A percentile compares a stretch with the other conserved stretches of the same genome.
These are phyloP conservation scores for Mongoloraphidia duomilia DNA, from an alignment of 2,888 invertebrate genomes.

Conservation along the genomic window DNA sequence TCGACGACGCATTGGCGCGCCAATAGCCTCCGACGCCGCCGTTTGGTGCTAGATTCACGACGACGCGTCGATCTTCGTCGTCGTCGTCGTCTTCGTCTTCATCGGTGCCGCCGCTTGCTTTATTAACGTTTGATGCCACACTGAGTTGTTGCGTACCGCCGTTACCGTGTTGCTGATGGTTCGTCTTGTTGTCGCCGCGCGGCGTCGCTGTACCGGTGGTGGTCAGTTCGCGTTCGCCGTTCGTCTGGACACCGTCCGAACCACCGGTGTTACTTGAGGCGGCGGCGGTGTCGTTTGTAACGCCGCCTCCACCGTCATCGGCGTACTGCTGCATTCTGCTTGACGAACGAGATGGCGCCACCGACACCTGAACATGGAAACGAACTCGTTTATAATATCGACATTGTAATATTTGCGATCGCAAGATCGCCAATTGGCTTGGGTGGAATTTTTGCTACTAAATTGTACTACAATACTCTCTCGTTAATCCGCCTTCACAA, in stretches of 20 bases:
- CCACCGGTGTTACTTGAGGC: constrained; percentile 7
- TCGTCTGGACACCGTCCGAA: constrained; percentile 17
- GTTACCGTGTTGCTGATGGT: not conserved
- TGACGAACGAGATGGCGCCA: constrained; percentile 27
- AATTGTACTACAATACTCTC: no score
- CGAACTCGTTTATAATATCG: no score
- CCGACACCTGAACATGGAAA: constrained; percentile 20
- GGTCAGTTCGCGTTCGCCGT: constrained; percentile 13
- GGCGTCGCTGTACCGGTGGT: constrained; percentile 3
- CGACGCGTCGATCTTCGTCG: constrained; percentile 23
- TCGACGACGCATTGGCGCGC: constrained; percentile 36
- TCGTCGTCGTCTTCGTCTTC: constrained; percentile 18
- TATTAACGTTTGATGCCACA: constrained; percentile 1
- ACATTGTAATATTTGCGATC: no score
- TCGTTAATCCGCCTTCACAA: no score
- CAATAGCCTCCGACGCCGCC: constrained; percentile 34
- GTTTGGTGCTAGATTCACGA: constrained; percentile 33
- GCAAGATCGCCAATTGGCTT: no score
- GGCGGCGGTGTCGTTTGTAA: constrained; percentile 2
- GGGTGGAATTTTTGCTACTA: no score
- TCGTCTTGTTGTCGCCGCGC: constrained; percentile 10
- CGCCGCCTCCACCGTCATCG: constrained; percentile 31
- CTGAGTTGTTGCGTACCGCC: not conserved
- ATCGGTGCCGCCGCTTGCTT: constrained; percentile 26
- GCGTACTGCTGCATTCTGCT: constrained; percentile 29